Base-by-base conservation (phyloP, 2,888 invertebrate genomes). In the Thymelicus acteon region DNA sequence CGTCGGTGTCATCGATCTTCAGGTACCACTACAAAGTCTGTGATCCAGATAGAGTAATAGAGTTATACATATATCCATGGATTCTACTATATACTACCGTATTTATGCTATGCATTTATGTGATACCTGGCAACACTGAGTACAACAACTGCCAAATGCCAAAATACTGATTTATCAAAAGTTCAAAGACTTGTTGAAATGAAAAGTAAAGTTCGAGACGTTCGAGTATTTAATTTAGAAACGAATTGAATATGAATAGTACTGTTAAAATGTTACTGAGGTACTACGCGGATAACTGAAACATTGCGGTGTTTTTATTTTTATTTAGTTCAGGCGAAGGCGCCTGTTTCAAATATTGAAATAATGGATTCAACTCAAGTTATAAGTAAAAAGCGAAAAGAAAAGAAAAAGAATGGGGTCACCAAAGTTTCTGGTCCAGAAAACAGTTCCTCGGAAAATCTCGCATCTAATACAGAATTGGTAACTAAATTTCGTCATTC, bases 321-420 rank as follows among this genome's bases (percentile, higher is more conserved):
- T 63, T 15, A 19, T 7, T 47, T 37, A 15, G 2, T 63, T 37
- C 0, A 63, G 13, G 13, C 0, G 37, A 13, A 37, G 62, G 62
- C 62, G 62, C 49, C 15, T 64, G 39, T 52, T 64, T 64, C 52
- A 63, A 65, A 66, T n/a, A n/a, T 24, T 7, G n/a, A 48, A 31
- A 19, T 13, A 62, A 88, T 86, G 86, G 84, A 87, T 74, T 40
- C 67, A 69, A 72, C 74, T 44, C 76, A 78, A 77, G 75, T 60
- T 72, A 7, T 3, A 57, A 57, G 13, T 13, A 85, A 78, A 78
- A 87, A 85, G 77, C 83, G 80, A 61, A 83, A 82, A 72, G 76
- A 73, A 72, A 85, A 82, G 72, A 83, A 82, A 73, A 86, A 82
- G 75, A 89, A 83, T 71, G 88, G 89, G 89, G 91, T 90, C 89